Evolutionary conservation across 2,797 vertebrate genomes (phyloP).

Genomic region (Pitangus sulphuratus): DNA sequence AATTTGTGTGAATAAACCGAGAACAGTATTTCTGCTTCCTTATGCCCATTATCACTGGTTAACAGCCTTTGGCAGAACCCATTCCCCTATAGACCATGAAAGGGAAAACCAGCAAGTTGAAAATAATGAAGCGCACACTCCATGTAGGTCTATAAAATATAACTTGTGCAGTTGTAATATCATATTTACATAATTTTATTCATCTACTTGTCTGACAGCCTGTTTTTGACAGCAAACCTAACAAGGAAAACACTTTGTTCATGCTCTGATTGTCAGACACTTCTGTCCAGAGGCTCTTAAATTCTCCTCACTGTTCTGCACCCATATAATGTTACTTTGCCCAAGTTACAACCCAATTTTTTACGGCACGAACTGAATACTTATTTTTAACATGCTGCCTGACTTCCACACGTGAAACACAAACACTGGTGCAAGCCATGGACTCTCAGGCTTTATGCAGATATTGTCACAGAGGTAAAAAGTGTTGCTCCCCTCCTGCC

Average conservation of each 20-base stretch:
- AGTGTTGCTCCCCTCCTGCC: neutral
- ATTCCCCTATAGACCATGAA: fast-evolving
- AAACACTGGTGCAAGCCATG: neutral
- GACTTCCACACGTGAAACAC: neutral
- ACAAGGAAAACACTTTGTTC: neutral
- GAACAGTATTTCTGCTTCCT: neutral
- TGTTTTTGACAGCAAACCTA: neutral
- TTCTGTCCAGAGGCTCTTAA: neutral
- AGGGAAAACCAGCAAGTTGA: neutral
- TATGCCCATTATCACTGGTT: neutral
- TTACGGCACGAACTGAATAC: neutral
- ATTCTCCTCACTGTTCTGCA: neutral
- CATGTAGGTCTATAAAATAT: neutral
- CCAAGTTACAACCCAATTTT: neutral
- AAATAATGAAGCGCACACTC: neutral
- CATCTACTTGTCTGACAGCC: neutral
- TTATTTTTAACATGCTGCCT: neutral
- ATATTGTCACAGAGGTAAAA: neutral
- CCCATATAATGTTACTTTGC: neutral
- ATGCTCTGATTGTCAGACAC: neutral
- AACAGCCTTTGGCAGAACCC: neutral
- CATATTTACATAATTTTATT: neutral
- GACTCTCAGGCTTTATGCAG: neutral
- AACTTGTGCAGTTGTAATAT: neutral
- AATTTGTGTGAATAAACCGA: neutral